A percentile compares a stretch with the other conserved stretches of the same genome.
These are phyloP conservation scores for Drosophila quadrilineata DNA, from an alignment of 1,140 invertebrate species.

Conservation along the genomic window DNA sequence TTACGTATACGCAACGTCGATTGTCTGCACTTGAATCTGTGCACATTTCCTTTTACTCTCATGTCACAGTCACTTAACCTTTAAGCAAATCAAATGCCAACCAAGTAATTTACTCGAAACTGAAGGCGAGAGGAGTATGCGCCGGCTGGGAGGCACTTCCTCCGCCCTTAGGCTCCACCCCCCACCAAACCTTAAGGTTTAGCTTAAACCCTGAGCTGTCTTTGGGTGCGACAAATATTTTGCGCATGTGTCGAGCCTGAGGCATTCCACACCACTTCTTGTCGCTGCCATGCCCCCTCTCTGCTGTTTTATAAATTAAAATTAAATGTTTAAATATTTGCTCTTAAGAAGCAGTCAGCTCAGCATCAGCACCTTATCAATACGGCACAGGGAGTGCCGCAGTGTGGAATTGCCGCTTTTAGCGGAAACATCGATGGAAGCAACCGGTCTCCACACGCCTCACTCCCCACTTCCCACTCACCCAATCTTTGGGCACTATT, in stretches of 20 bases:
- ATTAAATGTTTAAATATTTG: slow-evolving; percentile 68
- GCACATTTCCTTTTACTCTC: slow-evolving; percentile 25
- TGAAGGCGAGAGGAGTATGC: background rate
- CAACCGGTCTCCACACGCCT: no score
- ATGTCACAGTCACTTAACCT: slow-evolving; percentile 69
- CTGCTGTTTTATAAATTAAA: slow-evolving; percentile 45
- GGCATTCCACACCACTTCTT: background rate
- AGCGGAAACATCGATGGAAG: slow-evolving; percentile 57
- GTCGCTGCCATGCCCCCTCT: no score
- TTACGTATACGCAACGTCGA: slow-evolving; percentile 25
- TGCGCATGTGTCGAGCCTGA: slow-evolving; percentile 48
- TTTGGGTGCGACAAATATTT: slow-evolving; percentile 52
- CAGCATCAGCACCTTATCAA: slow-evolving; percentile 26
- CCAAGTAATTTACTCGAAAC: slow-evolving; percentile 42
- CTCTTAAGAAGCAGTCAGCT: background rate
- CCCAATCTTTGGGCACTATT: slow-evolving; percentile 35
- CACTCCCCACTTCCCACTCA: no score
- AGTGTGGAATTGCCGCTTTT: slow-evolving; percentile 72
- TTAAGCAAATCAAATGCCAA: slow-evolving; percentile 64
- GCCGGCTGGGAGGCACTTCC: background rate
- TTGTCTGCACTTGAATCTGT: slow-evolving; percentile 24
- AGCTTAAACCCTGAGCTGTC: slow-evolving; percentile 13
- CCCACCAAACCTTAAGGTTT: no score
- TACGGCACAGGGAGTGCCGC: slow-evolving; percentile 14
- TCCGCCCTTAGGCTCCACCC: background rate